Base-by-base conservation (phyloP, 2,797 vertebrate genomes). In the Astyanax mexicanus region DNA sequence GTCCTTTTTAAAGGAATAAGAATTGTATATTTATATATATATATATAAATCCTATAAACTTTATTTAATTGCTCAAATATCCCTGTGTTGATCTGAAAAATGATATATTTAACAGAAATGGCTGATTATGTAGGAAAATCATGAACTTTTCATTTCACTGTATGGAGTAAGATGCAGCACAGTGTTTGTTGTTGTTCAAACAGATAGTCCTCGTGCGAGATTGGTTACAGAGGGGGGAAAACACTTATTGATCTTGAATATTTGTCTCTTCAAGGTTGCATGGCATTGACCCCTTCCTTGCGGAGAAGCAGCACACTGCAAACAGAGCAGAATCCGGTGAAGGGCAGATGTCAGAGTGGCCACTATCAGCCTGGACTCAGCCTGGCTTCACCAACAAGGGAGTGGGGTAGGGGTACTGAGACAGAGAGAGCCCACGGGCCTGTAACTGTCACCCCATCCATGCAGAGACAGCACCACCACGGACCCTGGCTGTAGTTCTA, bases 161-260 rank as follows among this genome's bases (percentile, higher is more conserved):
- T 13, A 40, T 12, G 52, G 19, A 32, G 60, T 72, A 32, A 47
- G 37, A 44, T 23, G 45, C 66, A 32, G 6, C 13, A 72, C 25
- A 25, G n/a, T 67, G 29, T 38, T n/a, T 47, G 21, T 32, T 62
- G 32, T 67, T 6, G 38, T 44, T 42, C 17, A 68, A 68, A 78
- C 62, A 54, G 21, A 23, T 7, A 15, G 47, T 17, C 47, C 42
- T 44, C 62, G 42, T 21, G 61, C 60, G 69, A 12, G 35, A 72
- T 66, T 60, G 57, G 6, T n/a, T 72, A 61, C 19, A 54, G n/a
- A 25, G 51, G 49, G 54, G 66, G 27, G 25, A 25, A 38, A 60
- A 44, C 61, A 71, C 77, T 88, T 92, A 93, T 94, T 92, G 93
- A 94, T 94, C 91, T 89, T 91, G 91, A 92, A 93, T 93, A 93